These are phyloP conservation scores for Mirounga angustirostris DNA, from an alignment of 2,113 vertebrate genomes.

Conservation along the genomic window DNA sequence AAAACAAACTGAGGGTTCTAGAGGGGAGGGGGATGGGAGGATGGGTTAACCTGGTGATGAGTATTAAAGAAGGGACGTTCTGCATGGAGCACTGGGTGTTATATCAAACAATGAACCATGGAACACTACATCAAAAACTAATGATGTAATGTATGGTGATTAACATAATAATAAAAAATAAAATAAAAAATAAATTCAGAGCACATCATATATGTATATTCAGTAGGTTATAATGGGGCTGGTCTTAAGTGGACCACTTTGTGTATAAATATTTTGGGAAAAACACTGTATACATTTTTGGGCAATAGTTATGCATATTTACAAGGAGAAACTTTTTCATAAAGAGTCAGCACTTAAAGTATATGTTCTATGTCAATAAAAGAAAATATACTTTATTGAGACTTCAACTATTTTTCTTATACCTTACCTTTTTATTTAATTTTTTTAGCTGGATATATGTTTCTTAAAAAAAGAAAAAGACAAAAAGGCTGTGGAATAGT, in stretches of 20 bases:
- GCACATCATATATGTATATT: neutral
- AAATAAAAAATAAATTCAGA: too few relatives aligned
- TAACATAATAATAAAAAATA: too few relatives aligned
- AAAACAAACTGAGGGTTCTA: too few relatives aligned
- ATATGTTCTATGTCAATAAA: slow-evolving; percentile 70
- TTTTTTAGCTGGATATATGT: slow-evolving; percentile 43
- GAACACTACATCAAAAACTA: too few relatives aligned
- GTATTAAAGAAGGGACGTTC: too few relatives aligned
- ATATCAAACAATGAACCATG: too few relatives aligned
- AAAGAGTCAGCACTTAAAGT: slow-evolving; percentile 63
- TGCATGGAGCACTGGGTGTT: too few relatives aligned
- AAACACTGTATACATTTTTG: slow-evolving; percentile 69
- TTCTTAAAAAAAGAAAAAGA: neutral
- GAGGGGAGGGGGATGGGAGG: too few relatives aligned
- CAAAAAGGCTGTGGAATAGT: neutral
- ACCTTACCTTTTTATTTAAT: slow-evolving; percentile 55
- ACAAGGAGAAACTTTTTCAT: slow-evolving; percentile 68
- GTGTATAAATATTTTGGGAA: slow-evolving; percentile 65
- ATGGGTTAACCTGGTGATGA: too few relatives aligned
- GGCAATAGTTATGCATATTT: slow-evolving; percentile 65
- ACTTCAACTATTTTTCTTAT: slow-evolving; percentile 73
- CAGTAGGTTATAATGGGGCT: slow-evolving; percentile 54
- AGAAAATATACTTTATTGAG: slow-evolving; percentile 73
- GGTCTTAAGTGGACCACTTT: slow-evolving; percentile 67
- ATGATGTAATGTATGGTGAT: too few relatives aligned